Conservation (phyloP, 2,113 vertebrate genomes). For the Daboia siamensis region DNA sequence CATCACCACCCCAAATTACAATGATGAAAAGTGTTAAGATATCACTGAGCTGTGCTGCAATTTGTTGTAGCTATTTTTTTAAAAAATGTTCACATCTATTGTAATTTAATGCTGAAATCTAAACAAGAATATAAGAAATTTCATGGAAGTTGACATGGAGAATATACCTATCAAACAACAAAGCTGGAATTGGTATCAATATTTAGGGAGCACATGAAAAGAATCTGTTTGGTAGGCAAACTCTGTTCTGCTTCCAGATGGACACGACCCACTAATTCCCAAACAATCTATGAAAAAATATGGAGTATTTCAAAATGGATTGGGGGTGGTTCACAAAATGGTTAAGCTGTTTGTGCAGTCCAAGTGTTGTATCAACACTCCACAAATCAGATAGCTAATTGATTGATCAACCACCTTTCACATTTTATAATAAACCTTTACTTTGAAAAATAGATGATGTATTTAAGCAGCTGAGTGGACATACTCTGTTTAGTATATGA, state of each 20-base stretch:
- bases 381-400: neutral
- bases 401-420: neutral
- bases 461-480: neutral
- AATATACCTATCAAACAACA: neutral
- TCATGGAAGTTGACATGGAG: neutral
- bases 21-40: neutral
- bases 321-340: neutral
- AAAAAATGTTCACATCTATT: neutral
- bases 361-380: neutral
- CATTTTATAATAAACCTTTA: neutral
- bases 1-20: neutral
- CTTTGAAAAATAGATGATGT: constrained; percentile 48
- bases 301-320: neutral
- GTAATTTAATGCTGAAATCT: neutral
- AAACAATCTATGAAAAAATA: neutral
- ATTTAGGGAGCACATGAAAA: neutral
- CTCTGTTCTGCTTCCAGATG: neutral
- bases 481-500: constrained; percentile 11
- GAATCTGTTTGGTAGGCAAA: neutral
- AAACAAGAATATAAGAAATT: neutral
- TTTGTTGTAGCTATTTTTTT: fast-evolving
- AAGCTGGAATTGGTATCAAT: neutral
- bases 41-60: neutral
- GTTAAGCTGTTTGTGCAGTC: neutral
- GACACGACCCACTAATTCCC: neutral